Evolutionary conservation across 2,888 invertebrate genomes (phyloP), one percentile per base, ranked within the genome.

Genomic region (Scaptomyza tumidula): DNA sequence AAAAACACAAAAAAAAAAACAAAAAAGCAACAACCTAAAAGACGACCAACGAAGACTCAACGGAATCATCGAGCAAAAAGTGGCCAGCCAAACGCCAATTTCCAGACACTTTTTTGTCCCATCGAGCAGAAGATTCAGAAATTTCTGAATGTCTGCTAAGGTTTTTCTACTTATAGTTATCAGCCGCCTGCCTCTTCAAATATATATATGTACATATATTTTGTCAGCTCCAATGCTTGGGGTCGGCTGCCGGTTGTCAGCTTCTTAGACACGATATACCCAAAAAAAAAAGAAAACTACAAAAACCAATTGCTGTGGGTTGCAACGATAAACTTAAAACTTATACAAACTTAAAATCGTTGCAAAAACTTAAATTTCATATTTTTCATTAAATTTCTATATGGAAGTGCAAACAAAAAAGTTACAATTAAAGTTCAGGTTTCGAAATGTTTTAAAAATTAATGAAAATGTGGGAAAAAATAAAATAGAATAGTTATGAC

Each of bases 101-200:
- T 72, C 79, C 89, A 85, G 85, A 85, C 85, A 85, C 79, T 85
- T 85, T 85, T 85, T 85, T 88, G 66, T 52, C 41, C 13, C 41
- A 54, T 45, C 53, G 11, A 37, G 49, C 45, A 43, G 37, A 62
- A 54, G 72, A 77, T 72, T 71, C 69, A 56, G 74, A 80, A 88
- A 89, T 89, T 78, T 90, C 81, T 77, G 81, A 83, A 86, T 87
- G 90, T 89, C 89, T 89, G 87, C 75, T 71, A 65, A 64, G 41
- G 75, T 90, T 90, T 88, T 88, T 88, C 72, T 85, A 64, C 39
- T 14, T 14, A 7, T 14, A 39, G 37, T 39, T 37, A 19, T 9
- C 9, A 9, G 31, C 3, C 13, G 37, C 10, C 27, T 16, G 33
- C 6, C 61, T 63, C 46, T 52, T 56, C 56, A 56, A 75, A 55